Evolutionary conservation across 30 jellyfish, hydroid and myxozoan species (phyloP).

Genomic region (Aurelia sp.): DNA sequence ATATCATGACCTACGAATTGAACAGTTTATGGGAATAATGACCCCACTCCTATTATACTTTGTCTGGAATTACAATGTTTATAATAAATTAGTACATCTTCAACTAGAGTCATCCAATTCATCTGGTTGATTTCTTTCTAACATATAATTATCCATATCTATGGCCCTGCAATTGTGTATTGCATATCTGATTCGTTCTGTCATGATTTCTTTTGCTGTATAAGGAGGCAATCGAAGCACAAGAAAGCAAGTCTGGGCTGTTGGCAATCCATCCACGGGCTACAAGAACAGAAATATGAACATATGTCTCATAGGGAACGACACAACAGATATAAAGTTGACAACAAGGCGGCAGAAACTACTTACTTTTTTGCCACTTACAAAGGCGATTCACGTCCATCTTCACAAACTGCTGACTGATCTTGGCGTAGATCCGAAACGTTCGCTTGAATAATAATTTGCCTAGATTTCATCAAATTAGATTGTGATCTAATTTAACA

Average conservation of each 20-base stretch:
- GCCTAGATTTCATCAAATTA: too few relatives aligned
- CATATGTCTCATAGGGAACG: background rate
- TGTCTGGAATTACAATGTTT: too few relatives aligned
- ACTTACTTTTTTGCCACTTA: too few relatives aligned
- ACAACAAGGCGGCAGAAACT: background rate
- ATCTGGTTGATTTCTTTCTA: conserved; percentile 60
- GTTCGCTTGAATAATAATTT: too few relatives aligned
- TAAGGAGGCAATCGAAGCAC: conserved; percentile 92
- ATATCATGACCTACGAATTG: too few relatives aligned
- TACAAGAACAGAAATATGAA: conserved; percentile 11
- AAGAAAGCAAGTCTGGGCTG: conserved; percentile 97
- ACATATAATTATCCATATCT: conserved; percentile 89
- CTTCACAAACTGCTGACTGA: too few relatives aligned
- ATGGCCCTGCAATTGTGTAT: conserved; percentile 92
- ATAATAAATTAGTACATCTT: background rate
- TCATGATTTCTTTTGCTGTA: conserved; percentile 67
- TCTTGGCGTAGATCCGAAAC: too few relatives aligned
- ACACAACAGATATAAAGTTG: background rate
- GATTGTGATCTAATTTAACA: too few relatives aligned
- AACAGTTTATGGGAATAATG: too few relatives aligned
- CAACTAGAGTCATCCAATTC: conserved; percentile 20
- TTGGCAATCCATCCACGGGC: conserved; percentile 94
- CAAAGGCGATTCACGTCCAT: too few relatives aligned
- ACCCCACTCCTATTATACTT: too few relatives aligned
- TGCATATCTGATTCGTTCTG: conserved; percentile 89